These are phyloP conservation scores for Morinoia aosen DNA, from an alignment of 2,888 invertebrate species.

Conservation along the genomic window DNA sequence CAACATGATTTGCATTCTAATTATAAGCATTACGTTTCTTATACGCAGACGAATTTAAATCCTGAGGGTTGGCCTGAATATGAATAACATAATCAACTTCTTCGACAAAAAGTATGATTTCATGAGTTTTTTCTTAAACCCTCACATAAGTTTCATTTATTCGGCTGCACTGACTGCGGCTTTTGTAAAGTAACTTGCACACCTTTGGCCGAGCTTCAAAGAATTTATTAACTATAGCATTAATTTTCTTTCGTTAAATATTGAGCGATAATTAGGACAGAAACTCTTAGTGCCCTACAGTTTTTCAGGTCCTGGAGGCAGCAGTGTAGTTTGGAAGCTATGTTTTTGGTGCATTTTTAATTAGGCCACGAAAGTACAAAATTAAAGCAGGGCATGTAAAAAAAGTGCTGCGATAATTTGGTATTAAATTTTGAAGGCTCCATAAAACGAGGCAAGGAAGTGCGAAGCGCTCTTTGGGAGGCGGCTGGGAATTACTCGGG, in stretches of 20 bases:
- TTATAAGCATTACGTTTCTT: no score
- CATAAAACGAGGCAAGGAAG: not conserved
- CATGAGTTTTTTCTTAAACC: not conserved
- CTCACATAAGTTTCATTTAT: not conserved
- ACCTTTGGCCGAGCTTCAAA: not conserved
- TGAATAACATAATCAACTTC: not conserved
- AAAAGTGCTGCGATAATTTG: not conserved
- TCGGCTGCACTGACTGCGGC: not conserved
- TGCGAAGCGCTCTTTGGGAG: constrained; percentile 2
- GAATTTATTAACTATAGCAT: not conserved
- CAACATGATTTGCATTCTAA: no score
- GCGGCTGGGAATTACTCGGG: not conserved
- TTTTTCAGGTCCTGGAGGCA: not conserved
- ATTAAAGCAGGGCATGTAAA: not conserved
- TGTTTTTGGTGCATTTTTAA: not conserved
- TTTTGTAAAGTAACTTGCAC: not conserved
- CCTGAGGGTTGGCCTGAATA: not conserved
- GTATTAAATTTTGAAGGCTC: constrained; percentile 17
- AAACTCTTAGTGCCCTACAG: not conserved
- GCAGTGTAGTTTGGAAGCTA: not conserved
- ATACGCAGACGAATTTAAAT: no score
- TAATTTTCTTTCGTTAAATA: not conserved
- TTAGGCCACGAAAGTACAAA: not conserved
- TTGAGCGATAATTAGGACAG: not conserved
- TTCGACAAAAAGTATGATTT: not conserved